phyloP scores from a whole-genome alignment of 2,888 invertebrate species.

The Mesorhabditis sp. region DNA sequence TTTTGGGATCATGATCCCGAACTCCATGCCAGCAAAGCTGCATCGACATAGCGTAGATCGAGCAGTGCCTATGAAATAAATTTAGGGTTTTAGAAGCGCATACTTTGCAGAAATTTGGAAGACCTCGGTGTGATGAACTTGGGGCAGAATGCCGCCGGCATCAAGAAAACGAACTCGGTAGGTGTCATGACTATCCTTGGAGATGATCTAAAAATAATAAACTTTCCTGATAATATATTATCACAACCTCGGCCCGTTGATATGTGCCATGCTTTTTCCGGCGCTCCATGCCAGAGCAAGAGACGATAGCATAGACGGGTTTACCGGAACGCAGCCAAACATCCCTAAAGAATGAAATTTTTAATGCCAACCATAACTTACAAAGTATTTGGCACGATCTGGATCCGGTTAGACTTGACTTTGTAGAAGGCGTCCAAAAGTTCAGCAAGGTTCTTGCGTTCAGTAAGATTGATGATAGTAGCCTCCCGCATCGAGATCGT shows the following conservation, averaged over 20 bases:
- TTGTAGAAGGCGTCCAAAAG: not conserved
- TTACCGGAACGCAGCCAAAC: not conserved
- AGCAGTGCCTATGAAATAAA: conserved; percentile 1
- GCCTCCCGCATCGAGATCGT: not conserved
- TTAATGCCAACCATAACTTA: not conserved
- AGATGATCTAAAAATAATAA: not conserved
- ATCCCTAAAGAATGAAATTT: not conserved
- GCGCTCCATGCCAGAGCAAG: not conserved
- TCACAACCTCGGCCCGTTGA: not conserved
- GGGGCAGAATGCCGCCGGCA: not conserved
- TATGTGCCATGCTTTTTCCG: not conserved
- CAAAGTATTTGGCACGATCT: not conserved
- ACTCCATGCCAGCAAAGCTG: conserved; percentile 6
- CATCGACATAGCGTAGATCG: not conserved
- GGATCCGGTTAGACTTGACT: conserved; percentile 1
- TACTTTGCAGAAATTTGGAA: not conserved
- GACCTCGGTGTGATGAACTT: conserved; percentile 6
- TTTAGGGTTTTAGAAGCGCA: not conserved
- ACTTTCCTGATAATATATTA: not conserved
- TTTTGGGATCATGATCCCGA: not conserved
- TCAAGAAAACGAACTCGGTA: not conserved
- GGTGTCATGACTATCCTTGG: not conserved
- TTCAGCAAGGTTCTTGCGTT: not conserved
- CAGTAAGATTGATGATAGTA: not conserved
- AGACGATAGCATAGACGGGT: not conserved